These are phyloP conservation scores for Artibeus lituratus DNA, from an alignment of 2,797 vertebrate species.

Conservation along the genomic window DNA sequence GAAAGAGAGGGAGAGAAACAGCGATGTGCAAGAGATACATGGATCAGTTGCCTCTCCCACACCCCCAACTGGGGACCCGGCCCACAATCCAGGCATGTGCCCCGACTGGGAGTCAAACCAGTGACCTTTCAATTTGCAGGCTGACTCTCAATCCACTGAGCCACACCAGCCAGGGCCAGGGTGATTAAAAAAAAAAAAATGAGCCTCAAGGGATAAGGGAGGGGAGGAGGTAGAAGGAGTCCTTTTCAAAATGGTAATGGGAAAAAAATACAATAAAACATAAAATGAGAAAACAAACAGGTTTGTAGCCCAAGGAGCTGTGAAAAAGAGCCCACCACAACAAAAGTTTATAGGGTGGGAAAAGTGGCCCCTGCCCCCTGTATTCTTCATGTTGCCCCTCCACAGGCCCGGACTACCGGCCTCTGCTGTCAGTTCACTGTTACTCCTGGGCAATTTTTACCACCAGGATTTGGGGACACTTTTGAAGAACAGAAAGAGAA, in stretches of 20 bases:
- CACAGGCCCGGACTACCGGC: background rate
- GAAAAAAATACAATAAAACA: background rate
- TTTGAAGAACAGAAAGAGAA: constrained; percentile 66
- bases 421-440: constrained; percentile 5
- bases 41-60: too few relatives aligned
- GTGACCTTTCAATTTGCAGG: too few relatives aligned
- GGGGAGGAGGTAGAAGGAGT: background rate
- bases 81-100: too few relatives aligned
- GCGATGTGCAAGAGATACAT: too few relatives aligned
- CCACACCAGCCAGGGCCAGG: background rate
- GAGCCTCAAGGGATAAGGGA: background rate
- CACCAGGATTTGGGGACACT: constrained; percentile 64
- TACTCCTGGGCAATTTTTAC: constrained; percentile 66
- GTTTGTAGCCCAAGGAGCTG: background rate
- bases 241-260: background rate
- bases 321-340: background rate
- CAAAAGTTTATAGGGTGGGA: background rate
- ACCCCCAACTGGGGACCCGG: too few relatives aligned
- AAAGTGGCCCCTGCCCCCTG: background rate
- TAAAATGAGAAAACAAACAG: background rate
- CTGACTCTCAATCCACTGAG: too few relatives aligned
- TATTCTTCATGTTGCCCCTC: background rate
- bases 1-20: too few relatives aligned
- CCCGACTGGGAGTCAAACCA: too few relatives aligned
- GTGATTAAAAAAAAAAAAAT: background rate